Conservation (phyloP, 37 sponge, comb jelly and placozoan genomes). For the Cladorhizidae sp. region DNA sequence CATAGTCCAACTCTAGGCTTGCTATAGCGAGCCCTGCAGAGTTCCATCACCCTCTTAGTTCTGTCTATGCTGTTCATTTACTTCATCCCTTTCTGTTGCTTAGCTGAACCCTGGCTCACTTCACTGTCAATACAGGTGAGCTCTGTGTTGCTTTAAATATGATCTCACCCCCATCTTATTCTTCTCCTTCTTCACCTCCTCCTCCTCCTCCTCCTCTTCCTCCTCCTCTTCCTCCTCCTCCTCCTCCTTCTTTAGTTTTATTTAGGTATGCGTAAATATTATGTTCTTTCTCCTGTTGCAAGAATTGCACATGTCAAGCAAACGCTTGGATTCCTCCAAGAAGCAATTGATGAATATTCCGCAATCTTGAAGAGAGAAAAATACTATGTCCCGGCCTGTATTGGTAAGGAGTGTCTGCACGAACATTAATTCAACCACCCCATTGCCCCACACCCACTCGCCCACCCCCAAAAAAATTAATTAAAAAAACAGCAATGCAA, state of each 20-base stretch:
- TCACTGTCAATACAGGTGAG: conserved; percentile 72
- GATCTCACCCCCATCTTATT: too few relatives aligned
- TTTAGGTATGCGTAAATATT: neutral
- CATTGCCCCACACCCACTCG: too few relatives aligned
- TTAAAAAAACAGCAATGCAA: too few relatives aligned
- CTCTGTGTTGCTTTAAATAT: neutral
- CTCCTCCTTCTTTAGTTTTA: too few relatives aligned
- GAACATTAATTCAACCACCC: too few relatives aligned
- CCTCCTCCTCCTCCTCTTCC: too few relatives aligned
- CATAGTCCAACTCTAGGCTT: too few relatives aligned
- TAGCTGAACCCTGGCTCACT: conserved; percentile 66
- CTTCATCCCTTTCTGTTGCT: neutral
- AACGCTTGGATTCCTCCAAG: conserved; percentile 35
- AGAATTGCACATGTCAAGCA: conserved; percentile 71
- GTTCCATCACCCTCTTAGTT: too few relatives aligned
- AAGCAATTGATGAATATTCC: conserved; percentile 64
- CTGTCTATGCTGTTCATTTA: neutral
- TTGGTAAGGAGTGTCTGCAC: conserved; percentile 58
- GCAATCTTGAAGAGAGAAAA: conserved; percentile 44
- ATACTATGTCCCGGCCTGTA: conserved; percentile 76
- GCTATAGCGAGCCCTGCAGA: too few relatives aligned
- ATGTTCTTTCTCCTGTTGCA: neutral
- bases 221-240: too few relatives aligned
- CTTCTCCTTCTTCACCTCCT: too few relatives aligned
- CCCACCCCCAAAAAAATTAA: too few relatives aligned